Evolutionary conservation across 1,140 invertebrate species (phyloP).

Genomic region (Anastatus disparis): DNA sequence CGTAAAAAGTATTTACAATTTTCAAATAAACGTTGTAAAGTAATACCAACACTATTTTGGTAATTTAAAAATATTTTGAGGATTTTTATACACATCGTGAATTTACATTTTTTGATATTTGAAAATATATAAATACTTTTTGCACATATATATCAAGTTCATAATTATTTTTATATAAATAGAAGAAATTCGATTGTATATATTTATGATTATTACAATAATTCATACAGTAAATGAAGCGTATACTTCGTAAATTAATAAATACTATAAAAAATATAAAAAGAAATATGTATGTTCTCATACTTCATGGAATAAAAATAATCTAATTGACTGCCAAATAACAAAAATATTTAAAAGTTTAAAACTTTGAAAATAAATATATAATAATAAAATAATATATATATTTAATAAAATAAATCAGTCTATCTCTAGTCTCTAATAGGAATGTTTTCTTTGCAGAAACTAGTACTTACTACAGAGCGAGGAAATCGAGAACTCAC

Average conservation of each 20-base stretch:
- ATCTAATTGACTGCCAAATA: no score
- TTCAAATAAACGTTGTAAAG: not conserved
- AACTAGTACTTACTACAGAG: constrained; percentile 20
- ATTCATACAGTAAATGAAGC: not conserved
- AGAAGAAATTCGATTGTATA: constrained; percentile 9
- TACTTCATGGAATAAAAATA: no score
- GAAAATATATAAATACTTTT: constrained; percentile 16
- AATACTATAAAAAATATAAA: no score
- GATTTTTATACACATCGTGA: no score
- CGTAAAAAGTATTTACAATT: not conserved
- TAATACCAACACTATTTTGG: no score
- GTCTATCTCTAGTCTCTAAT: constrained; percentile 13
- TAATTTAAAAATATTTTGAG: no score
- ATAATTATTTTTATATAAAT: not conserved
- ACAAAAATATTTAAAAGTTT: no score
- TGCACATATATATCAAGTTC: not conserved
- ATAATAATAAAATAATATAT: constrained; percentile 13
- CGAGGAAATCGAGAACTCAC: not conserved
- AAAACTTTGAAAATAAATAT: no score
- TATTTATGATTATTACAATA: not conserved
- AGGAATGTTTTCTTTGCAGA: constrained; percentile 33
- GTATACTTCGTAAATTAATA: no score
- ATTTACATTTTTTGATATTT: not conserved
- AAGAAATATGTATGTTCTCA: no score
- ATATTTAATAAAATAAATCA: constrained; percentile 31